These are phyloP conservation scores for Resseliella maxima DNA, from an alignment of 2,888 invertebrate species.

Conservation along the genomic window DNA sequence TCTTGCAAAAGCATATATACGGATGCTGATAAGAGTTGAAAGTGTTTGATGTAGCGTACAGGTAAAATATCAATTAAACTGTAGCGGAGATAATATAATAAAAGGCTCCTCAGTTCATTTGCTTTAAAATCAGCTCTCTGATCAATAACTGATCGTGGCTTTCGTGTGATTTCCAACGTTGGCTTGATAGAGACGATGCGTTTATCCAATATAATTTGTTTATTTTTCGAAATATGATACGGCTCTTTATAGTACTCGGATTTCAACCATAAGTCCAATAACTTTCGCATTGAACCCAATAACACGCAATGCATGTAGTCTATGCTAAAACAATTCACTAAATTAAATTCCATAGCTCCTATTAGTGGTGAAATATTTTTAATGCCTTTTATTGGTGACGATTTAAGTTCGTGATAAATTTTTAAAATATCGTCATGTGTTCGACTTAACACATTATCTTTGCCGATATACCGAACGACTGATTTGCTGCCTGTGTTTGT, in stretches of 20 bases:
- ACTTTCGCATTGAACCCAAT: not conserved
- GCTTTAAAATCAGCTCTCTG: not conserved
- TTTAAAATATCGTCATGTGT: not conserved
- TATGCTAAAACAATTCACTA: not conserved
- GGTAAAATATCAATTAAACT: not conserved
- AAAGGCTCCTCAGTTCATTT: not conserved
- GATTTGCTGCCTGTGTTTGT: not conserved
- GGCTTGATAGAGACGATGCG: not conserved
- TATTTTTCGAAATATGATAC: not conserved
- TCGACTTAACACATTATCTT: not conserved
- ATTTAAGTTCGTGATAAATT: not conserved
- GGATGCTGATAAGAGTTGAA: not conserved
- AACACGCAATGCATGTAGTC: conserved; percentile 4
- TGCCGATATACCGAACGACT: not conserved
- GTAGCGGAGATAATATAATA: not conserved
- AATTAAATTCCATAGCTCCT: not conserved
- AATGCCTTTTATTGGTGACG: not conserved
- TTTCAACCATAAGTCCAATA: not conserved
- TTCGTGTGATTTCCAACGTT: not conserved
- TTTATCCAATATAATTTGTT: not conserved
- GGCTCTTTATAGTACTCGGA: not conserved
- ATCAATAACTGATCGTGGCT: not conserved
- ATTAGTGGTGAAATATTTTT: conserved; percentile 14
- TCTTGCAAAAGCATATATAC: not conserved
- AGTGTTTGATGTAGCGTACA: not conserved